phyloP scores from a whole-genome alignment of 2,888 invertebrate genomes.

The Drosophila cracens region DNA sequence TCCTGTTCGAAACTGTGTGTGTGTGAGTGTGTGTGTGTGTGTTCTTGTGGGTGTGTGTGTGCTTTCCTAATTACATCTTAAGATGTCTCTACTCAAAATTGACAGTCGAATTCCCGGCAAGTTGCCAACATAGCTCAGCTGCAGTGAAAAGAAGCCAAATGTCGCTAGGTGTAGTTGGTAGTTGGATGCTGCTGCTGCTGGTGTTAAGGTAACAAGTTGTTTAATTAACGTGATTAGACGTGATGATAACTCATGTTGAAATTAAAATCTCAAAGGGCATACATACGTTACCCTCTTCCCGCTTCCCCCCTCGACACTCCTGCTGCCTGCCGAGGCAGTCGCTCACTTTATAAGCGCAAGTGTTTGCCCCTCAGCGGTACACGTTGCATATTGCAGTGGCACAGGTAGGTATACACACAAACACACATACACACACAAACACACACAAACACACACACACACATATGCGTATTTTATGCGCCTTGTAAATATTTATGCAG shows the following conservation, averaged over 20 bases:
- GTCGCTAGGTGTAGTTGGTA: constrained; percentile 11
- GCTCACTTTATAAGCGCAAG: constrained; percentile 59
- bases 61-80: constrained; percentile 59
- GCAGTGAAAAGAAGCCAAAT: constrained; percentile 63
- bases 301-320: not conserved
- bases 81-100: constrained; percentile 40
- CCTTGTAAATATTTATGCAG: constrained; percentile 80
- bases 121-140: constrained; percentile 13
- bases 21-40: not conserved
- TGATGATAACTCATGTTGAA: constrained; percentile 69
- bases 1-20: not conserved
- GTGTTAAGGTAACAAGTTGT: constrained; percentile 71
- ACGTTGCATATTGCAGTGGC: constrained; percentile 13
- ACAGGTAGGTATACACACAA: not conserved
- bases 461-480: constrained; percentile 54
- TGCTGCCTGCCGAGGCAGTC: constrained; percentile 10
- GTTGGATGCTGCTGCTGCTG: constrained; percentile 22
- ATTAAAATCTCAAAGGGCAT: constrained; percentile 61
- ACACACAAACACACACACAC: too few species aligned
- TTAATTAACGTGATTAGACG: constrained; percentile 80
- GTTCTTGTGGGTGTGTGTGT: not conserved
- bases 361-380: constrained; percentile 38
- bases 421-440: not conserved
- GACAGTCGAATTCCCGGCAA: constrained; percentile 46
- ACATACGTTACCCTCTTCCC: not conserved